Conservation (phyloP, 2,113 vertebrate genomes). For the Cervus canadensis region DNA sequence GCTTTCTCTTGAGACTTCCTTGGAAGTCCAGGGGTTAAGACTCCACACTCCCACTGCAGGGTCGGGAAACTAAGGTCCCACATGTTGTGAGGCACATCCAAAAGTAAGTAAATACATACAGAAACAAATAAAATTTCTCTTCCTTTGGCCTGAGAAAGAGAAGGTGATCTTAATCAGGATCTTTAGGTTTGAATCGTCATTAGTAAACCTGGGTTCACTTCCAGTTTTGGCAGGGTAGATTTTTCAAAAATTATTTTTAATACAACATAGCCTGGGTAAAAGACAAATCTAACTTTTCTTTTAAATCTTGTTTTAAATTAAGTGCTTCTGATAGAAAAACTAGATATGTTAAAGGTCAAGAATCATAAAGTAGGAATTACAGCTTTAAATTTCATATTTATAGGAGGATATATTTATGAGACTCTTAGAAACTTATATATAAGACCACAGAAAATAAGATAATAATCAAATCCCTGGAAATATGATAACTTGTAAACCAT, state of each 20-base stretch:
- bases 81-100: background rate
- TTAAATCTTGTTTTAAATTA: slow-evolving; percentile 19
- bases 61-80: background rate
- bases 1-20: background rate
- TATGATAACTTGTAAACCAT: background rate
- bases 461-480: background rate
- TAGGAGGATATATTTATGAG: background rate
- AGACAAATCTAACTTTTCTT: background rate
- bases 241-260: background rate
- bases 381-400: background rate
- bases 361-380: background rate
- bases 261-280: background rate
- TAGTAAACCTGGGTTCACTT: background rate
- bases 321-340: background rate
- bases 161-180: background rate
- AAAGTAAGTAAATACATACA: background rate
- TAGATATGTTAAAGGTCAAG: background rate
- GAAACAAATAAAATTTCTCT: background rate
- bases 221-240: background rate
- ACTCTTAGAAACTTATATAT: background rate
- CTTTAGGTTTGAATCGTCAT: background rate
- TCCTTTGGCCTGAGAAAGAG: background rate
- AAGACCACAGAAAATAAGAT: background rate
- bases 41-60: background rate
- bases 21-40: background rate